Base-by-base conservation (phyloP, 1,140 invertebrate species). In the Drosophila gunungcola region DNA sequence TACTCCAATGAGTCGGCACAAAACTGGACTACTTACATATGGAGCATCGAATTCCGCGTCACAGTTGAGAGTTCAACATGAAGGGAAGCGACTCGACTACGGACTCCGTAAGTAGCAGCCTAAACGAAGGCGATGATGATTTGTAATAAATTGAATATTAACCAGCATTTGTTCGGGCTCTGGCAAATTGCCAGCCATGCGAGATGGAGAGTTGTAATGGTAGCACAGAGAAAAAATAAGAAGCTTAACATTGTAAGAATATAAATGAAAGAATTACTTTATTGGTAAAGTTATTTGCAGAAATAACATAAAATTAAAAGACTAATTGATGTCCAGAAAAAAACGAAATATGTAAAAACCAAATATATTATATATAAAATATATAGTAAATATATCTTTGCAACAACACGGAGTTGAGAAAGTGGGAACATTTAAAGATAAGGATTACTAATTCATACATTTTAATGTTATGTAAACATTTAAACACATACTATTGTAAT, bases 91-190 rank as follows among this genome's bases (percentile, higher is more conserved):
- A 70, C 67, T 29, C 48, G 25, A 13, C 27, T 2, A 2, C 48
- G n/a, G 36, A 34, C 60, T 41, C 61, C 21, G 62, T 57, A 80
- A 80, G 72, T 80, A 80, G 78, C 72, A 69, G 51, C 41, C 77
- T 80, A 80, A 80, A 81, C 78, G 62, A 53, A 61, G 58, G 54
- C 49, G 62, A 81, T 78, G 78, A 68, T 88, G 84, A 88, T 83
- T 73, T 82, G 83, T 88, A 73, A 88, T 88, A 88, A 88, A 88
- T 88, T 89, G 61, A 78, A 88, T 89, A 88, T 88, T 88, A 88
- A 88, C 84, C 84, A 78, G 67, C 73, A 84, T 83, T 83, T 73
- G 64, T 68, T 68, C 60, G 38, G 53, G 34, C 57, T 46, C 60
- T 48, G 64, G 57, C 77, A 85, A 85, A 85, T 85, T 85, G 77